These are phyloP conservation scores for Danio tinwini DNA, from an alignment of 2,797 vertebrate genomes.

Conservation along the genomic window DNA sequence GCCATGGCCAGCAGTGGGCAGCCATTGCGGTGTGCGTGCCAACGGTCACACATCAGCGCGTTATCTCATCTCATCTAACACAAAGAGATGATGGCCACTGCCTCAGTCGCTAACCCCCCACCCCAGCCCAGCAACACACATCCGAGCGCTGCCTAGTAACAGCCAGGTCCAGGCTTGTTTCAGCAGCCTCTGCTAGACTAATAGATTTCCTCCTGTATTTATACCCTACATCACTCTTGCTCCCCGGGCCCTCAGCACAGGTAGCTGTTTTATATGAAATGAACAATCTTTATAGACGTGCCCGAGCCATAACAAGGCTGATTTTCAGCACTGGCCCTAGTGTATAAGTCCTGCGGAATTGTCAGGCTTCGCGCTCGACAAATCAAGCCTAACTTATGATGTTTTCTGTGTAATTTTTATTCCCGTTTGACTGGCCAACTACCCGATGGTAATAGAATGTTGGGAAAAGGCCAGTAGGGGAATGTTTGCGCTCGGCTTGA, in stretches of 20 bases:
- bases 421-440: conserved; percentile 90
- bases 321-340: conserved; percentile 87
- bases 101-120: conserved; percentile 64
- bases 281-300: conserved; percentile 97
- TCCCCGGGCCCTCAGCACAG: conserved; percentile 85
- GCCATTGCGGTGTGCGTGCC: conserved; percentile 76
- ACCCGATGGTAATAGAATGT: conserved; percentile 83
- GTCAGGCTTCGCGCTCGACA: conserved; percentile 93
- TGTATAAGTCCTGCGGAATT: conserved; percentile 92
- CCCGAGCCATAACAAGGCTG: conserved; percentile 90
- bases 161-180: conserved; percentile 69
- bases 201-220: conserved; percentile 92
- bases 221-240: conserved; percentile 89
- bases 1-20: conserved; percentile 80
- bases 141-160: conserved; percentile 75
- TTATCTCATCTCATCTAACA: conserved; percentile 76
- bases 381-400: conserved; percentile 98
- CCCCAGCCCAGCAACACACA: conserved; percentile 52
- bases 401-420: conserved; percentile 97
- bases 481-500: conserved; percentile 84
- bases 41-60: conserved; percentile 82
- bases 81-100: conserved; percentile 72
- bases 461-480: conserved; percentile 87
- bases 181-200: conserved; percentile 81
- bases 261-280: conserved; percentile 96